Percentiles rank a stretch among this genome's conserved stretches.
Evolutionary conservation across 2,113 vertebrate genomes (phyloP).

Genomic region (Pteropus alecto): DNA sequence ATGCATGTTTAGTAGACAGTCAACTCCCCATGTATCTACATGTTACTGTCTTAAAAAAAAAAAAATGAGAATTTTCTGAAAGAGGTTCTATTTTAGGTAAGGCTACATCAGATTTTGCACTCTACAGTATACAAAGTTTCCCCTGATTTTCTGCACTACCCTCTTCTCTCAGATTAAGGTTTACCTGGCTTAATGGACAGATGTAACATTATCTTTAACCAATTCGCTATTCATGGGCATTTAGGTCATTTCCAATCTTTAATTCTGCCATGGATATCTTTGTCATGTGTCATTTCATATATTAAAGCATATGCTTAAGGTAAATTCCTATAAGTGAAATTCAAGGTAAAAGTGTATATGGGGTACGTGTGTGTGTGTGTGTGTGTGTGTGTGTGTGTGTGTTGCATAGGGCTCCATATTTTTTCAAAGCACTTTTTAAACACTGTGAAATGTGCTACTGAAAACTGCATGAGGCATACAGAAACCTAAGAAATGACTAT

Average conservation of each 20-base stretch:
- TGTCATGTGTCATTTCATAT: neutral
- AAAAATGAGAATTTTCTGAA: neutral
- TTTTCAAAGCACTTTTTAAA: neutral
- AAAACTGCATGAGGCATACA: neutral
- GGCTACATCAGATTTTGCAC: neutral
- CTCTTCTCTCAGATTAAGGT: neutral
- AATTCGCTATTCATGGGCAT: neutral
- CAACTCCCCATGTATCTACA: neutral
- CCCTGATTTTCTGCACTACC: neutral
- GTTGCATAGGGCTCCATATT: neutral
- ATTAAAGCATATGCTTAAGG: neutral
- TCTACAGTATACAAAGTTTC: fast-evolving
- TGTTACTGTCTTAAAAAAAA: neutral
- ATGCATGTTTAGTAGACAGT: neutral
- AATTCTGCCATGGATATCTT: neutral
- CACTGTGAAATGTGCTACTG: neutral
- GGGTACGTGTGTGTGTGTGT: no score
- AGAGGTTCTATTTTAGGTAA: conserved; percentile 2
- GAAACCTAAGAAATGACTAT: neutral
- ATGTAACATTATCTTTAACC: neutral
- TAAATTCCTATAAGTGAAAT: neutral
- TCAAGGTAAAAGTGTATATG: neutral
- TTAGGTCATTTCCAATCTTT: neutral
- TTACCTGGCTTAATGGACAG: neutral
- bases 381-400: neutral